Evolutionary conservation across 1,140 invertebrate genomes (phyloP), one percentile per base, ranked within the genome.

Genomic region (Melipona quadrifasciata): DNA sequence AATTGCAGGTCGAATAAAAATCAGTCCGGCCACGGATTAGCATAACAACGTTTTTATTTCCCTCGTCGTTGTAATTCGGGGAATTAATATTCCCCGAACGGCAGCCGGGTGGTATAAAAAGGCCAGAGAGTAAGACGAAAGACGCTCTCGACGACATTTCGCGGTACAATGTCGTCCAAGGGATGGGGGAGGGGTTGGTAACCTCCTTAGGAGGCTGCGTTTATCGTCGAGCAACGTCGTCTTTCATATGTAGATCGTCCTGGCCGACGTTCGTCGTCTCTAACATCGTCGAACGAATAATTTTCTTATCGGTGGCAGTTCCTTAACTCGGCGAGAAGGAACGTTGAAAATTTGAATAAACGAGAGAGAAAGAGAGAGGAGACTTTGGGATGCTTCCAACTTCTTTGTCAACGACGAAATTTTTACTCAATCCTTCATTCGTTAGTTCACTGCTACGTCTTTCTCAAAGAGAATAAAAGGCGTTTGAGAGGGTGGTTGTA

Each of bases 1-100:
- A 67, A 78, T 78, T 78, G 61, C 76, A 78, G 67, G 76, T 78
- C 76, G 27, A 78, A 65, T 78, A 78, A 78, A 78, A 78, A 78
- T 78, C 76, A 67, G 58, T 24, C 58, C 39, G n/a, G 12, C 19
- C 27, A 21, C 1, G 61, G 61, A 78, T 78, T 78, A 78, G 61
- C 76, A 78, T 78, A 78, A 78, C 61, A 67, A 67, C 76, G 76
- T 51, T 78, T 78, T 78, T 67, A 67, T 67, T 78, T 78, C 19
- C 61, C n/a, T 61, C 19, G 76, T 51, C 75, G 61, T 51, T 67
- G 58, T 67, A 78, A 78, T 78, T 78, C 76, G 27, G 39, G 16
- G 47, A 67, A 78, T 78, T 78, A 78, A 78, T 78, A 78, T 75
- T 75, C 73, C 31, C 51, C 55, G 73, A 58, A 55, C 21, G 16